phyloP scores from a whole-genome alignment of 2,888 invertebrate genomes.

The Scrobipalpa costella region DNA sequence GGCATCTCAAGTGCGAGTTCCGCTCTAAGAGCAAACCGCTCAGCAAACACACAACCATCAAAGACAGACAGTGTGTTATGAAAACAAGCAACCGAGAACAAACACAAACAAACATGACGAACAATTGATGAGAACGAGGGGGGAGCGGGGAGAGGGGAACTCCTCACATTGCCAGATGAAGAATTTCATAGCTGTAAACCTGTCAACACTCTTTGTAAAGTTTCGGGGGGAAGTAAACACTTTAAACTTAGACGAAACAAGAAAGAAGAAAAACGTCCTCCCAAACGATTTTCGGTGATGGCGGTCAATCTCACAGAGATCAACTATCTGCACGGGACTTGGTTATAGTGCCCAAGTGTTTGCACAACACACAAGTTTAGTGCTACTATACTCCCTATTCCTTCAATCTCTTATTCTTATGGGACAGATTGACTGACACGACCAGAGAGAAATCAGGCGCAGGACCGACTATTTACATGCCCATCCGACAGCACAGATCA shows the following conservation, averaged over 20 bases:
- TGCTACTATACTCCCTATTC: too few species aligned
- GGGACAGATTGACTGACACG: too few species aligned
- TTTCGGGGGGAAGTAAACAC: slow-evolving; percentile 42
- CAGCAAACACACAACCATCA: slow-evolving; percentile 70
- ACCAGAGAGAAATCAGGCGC: too few species aligned
- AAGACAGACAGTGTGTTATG: slow-evolving; percentile 77
- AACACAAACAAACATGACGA: slow-evolving; percentile 75
- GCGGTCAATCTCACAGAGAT: too few species aligned
- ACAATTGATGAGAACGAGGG: slow-evolving; percentile 73
- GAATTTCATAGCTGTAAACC: slow-evolving; percentile 57
- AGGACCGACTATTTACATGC: too few species aligned
- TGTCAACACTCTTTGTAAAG: slow-evolving; percentile 49
- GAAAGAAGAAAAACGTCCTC: too few species aligned
- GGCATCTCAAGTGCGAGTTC: slow-evolving; percentile 50
- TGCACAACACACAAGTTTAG: too few species aligned
- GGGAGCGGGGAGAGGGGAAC: slow-evolving; percentile 43
- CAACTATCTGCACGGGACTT: too few species aligned
- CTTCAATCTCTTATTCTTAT: too few species aligned
- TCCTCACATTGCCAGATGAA: slow-evolving; percentile 60
- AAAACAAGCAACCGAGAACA: slow-evolving; percentile 76
- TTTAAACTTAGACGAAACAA: slow-evolving; percentile 21
- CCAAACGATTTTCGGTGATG: too few species aligned
- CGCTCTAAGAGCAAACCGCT: slow-evolving; percentile 57
- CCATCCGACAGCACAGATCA: too few species aligned
- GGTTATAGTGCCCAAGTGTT: too few species aligned